phyloP scores from a whole-genome alignment of 2,113 vertebrate genomes.

The Clarias batrachus region DNA sequence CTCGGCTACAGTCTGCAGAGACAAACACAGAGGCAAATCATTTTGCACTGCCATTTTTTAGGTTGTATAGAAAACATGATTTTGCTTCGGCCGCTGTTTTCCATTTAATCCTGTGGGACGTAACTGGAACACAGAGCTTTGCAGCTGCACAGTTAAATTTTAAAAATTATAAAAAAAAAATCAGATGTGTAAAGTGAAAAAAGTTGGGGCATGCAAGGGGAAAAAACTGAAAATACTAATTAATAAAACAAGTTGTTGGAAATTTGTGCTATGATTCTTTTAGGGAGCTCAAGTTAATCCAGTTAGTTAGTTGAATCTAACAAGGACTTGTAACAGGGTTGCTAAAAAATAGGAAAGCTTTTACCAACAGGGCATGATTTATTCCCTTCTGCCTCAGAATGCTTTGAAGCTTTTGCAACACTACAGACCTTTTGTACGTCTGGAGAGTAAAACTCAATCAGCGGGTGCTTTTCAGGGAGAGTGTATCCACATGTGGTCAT shows the following conservation, averaged over 20 bases:
- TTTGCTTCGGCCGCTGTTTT: not conserved
- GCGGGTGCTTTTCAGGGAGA: constrained; percentile 22
- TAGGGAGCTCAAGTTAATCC: not conserved
- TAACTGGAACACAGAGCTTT: not conserved
- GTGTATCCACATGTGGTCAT: constrained; percentile 30
- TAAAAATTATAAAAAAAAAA: not conserved
- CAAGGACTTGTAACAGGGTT: not conserved
- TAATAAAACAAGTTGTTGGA: too few relatives aligned
- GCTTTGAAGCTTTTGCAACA: not conserved
- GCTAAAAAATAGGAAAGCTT: not conserved
- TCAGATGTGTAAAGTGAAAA: too few relatives aligned
- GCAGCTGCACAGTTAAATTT: not conserved
- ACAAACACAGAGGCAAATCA: not conserved
- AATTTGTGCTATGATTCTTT: not conserved
- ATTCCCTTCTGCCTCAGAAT: not conserved
- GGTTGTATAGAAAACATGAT: not conserved
- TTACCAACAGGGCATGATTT: not conserved
- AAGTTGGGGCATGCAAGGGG: too few relatives aligned
- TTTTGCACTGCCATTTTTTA: not conserved
- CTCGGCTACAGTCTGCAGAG: constrained; percentile 32
- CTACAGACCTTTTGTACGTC: constrained; percentile 33
- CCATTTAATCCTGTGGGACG: not conserved
- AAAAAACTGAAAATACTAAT: too few relatives aligned
- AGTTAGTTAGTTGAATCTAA: not conserved
- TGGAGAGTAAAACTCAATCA: constrained; percentile 56